Conservation (phyloP, 2,888 invertebrate species). For the Noctua janthe region DNA sequence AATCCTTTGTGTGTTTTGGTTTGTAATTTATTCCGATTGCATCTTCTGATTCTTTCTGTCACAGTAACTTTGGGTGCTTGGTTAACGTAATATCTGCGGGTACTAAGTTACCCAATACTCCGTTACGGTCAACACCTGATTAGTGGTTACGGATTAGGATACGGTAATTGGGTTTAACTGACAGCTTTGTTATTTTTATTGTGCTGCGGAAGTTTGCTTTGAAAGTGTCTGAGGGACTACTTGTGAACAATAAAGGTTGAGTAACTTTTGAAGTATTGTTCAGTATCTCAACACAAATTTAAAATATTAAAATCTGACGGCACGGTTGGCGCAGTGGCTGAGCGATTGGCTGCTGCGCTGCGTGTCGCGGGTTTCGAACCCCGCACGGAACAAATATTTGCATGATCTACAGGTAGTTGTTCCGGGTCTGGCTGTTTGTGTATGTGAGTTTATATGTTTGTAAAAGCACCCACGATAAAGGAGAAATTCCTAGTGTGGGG, state of each 20-base stretch:
- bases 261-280: conserved; percentile 33
- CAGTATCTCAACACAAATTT: conserved; percentile 17
- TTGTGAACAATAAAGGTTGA: conserved; percentile 31
- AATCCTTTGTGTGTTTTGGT: background rate
- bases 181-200: conserved; percentile 54
- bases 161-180: conserved; percentile 51
- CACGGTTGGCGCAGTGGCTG: too few species aligned
- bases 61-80: conserved; percentile 4
- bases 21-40: background rate
- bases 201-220: conserved; percentile 48
- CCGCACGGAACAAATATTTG: too few species aligned
- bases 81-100: conserved; percentile 58
- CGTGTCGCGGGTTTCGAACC: too few species aligned
- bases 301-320: background rate
- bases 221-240: conserved; percentile 48
- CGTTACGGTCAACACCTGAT: conserved; percentile 64
- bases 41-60: conserved; percentile 34
- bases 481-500: too few species aligned
- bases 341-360: too few species aligned
- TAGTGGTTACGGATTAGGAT: conserved; percentile 61
- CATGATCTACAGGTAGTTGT: too few species aligned
- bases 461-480: too few species aligned
- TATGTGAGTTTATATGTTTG: too few species aligned
- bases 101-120: conserved; percentile 66
- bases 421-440: too few species aligned